Evolutionary conservation across 1,140 invertebrate genomes (phyloP), one percentile per base, ranked within the genome.

Genomic region (Calephelis virginiensis): DNA sequence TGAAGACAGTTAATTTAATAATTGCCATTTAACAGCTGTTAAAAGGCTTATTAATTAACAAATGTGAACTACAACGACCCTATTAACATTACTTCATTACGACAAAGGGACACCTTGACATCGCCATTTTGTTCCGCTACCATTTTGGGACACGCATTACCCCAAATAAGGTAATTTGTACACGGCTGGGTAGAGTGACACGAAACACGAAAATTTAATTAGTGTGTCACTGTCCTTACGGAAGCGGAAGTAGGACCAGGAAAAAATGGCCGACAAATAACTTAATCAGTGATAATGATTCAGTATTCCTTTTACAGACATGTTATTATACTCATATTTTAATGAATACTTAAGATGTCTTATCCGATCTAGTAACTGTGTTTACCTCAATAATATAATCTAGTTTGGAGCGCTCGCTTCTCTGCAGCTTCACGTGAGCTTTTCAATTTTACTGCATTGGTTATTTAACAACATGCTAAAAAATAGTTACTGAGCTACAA

Each of bases 121-220:
- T 11, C 50, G 11, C 28, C 50, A 37, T 56, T 56, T 56, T 56
- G 50, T 56, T 56, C 50, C 50, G 50, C 28, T 56, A 56, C 53
- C 53, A 56, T 17, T 10, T 56, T 28, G 17, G 53, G 53, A 17
- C 10, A 56, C 11, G 37, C 53, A 56, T 56, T 56, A 56, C 53
- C 53, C 53, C 53, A 56, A 56, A 56, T 56, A 56, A 56, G 53
- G 53, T 56, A 56, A 56, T 56, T 56, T 56, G 28, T 56, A 56
- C 53, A 56, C 53, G 53, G 53, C 28, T 56, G 53, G 17, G 12
- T 56, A 6, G 50, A 53, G 53, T 56, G 53, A 56, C 53, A 56
- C 28, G 53, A 56, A 56, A 56, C 53, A 56, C 53, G 53, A 56
- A 56, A 56, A 56, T 56, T 56, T 56, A 56, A 56, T 56, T 56